These are phyloP conservation scores for Myotis vivesi DNA, from an alignment of 2,797 vertebrate genomes.

Conservation along the genomic window DNA sequence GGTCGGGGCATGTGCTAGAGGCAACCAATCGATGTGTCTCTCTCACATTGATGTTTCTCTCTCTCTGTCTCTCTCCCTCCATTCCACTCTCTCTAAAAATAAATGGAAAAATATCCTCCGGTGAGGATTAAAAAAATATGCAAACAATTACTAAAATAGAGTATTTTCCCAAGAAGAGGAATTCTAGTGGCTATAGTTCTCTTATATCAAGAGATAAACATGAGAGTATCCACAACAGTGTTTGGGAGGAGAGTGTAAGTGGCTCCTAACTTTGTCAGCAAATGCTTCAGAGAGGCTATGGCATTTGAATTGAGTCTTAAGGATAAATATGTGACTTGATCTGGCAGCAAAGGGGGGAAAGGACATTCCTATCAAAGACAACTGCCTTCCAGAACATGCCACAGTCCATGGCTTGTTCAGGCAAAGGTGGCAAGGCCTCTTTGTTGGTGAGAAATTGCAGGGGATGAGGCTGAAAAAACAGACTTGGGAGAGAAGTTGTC, in stretches of 20 bases:
- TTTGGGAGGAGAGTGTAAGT: background rate
- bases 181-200: background rate
- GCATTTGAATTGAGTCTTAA: slow-evolving; percentile 19
- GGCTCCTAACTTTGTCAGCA: background rate
- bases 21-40: no score
- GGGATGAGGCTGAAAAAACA: background rate
- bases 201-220: background rate
- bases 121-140: no score
- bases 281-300: background rate
- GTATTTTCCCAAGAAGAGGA: background rate
- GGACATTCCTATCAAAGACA: slow-evolving; percentile 26
- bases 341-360: background rate
- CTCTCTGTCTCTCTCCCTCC: no score
- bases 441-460: background rate
- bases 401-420: background rate
- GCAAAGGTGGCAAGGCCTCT: background rate
- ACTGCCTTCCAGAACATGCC: background rate
- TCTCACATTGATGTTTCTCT: no score
- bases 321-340: background rate
- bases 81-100: no score
- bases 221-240: background rate
- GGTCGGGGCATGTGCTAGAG: no score
- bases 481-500: background rate
- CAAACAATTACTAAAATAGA: background rate
- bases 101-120: no score